Evolutionary conservation across 2,797 vertebrate genomes (phyloP).

Genomic region (Sebastes hubbsi): DNA sequence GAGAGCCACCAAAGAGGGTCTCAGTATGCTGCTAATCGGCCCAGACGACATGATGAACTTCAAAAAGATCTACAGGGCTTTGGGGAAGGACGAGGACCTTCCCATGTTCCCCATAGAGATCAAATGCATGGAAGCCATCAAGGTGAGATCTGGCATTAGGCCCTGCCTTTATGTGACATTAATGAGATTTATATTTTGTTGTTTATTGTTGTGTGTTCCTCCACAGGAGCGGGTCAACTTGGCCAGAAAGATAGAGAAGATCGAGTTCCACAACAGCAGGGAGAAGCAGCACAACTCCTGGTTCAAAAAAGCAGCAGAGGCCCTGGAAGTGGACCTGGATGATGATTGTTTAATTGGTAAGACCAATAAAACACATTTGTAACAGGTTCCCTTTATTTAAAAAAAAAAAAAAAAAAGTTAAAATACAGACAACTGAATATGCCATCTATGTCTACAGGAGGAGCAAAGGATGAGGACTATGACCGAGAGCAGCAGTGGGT

Average conservation of each 20-base stretch:
- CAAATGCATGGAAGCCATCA: slow-evolving; percentile 89
- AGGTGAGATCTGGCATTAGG: slow-evolving; percentile 78
- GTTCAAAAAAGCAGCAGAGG: slow-evolving; percentile 92
- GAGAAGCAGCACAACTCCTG: slow-evolving; percentile 95
- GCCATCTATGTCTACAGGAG: slow-evolving; percentile 74
- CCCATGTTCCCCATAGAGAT: slow-evolving; percentile 90
- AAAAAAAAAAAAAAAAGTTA: not conserved
- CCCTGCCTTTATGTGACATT: not conserved
- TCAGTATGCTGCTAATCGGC: slow-evolving; percentile 91
- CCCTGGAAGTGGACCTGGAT: slow-evolving; percentile 92
- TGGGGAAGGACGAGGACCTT: slow-evolving; percentile 92
- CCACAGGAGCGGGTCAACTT: slow-evolving; percentile 90
- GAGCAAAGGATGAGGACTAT: slow-evolving; percentile 77
- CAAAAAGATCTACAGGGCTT: slow-evolving; percentile 90
- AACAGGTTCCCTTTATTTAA: not conserved
- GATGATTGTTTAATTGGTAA: slow-evolving; percentile 90
- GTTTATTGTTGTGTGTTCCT: slow-evolving; percentile 5
- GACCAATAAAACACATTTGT: not conserved
- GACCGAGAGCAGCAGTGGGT: slow-evolving; percentile 88
- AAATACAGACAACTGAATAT: slow-evolving; percentile 7
- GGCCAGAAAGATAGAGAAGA: slow-evolving; percentile 92
- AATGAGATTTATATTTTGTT: not conserved
- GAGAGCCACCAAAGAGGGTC: slow-evolving; percentile 90
- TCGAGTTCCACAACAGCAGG: slow-evolving; percentile 90
- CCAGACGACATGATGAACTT: slow-evolving; percentile 94